phyloP scores from a whole-genome alignment of 2,888 invertebrate species.

The Zygaena filipendulae region DNA sequence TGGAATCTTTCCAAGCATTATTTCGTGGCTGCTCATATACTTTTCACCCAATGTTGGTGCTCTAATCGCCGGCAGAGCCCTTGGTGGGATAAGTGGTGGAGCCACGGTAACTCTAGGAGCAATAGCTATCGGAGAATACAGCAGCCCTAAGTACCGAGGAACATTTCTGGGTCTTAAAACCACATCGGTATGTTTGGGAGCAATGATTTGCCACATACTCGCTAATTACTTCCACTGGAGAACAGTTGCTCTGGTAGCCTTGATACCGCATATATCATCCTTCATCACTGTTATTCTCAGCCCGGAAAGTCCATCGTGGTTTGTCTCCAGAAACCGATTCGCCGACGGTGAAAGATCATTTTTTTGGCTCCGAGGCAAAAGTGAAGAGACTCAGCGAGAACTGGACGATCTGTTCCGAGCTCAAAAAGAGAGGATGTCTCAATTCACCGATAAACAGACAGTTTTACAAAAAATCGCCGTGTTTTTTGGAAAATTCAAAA shows the following conservation, averaged over 20 bases:
- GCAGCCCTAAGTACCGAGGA: conserved; percentile 34
- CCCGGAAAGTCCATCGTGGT: conserved; percentile 72
- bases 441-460: conserved; percentile 11
- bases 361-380: conserved; percentile 54
- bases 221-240: conserved; percentile 29
- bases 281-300: conserved; percentile 40
- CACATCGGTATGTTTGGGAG: conserved; percentile 29
- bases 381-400: conserved; percentile 20
- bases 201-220: conserved; percentile 26
- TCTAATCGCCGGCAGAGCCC: conserved; percentile 27
- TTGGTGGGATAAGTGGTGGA: conserved; percentile 29
- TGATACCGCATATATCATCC: conserved; percentile 25
- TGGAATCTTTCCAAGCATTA: conserved; percentile 27
- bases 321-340: conserved; percentile 56
- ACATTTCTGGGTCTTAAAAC: conserved; percentile 39
- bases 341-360: conserved; percentile 58
- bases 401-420: conserved; percentile 28
- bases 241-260: conserved; percentile 24
- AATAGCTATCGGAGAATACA: conserved; percentile 39
- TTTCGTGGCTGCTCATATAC: conserved; percentile 32
- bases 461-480: conserved; percentile 11
- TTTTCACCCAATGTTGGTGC: conserved; percentile 22
- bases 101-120: conserved; percentile 29
- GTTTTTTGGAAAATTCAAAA: conserved; percentile 29
- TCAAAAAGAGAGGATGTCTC: conserved; percentile 22